These are phyloP conservation scores for Gila robusta DNA, from an alignment of 2,797 vertebrate species.

Conservation along the genomic window DNA sequence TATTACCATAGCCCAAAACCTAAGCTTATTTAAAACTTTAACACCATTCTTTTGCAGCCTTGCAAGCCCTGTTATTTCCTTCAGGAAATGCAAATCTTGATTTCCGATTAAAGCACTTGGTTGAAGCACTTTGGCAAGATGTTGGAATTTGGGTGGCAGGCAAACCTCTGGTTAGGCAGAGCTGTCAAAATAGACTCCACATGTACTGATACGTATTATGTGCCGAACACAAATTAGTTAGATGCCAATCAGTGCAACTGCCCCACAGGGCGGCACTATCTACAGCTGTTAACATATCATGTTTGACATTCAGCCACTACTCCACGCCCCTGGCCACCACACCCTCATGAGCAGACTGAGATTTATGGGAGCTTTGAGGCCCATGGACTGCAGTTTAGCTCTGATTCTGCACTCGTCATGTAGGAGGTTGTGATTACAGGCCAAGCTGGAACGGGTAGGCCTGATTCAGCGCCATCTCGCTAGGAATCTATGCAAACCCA, in stretches of 20 bases:
- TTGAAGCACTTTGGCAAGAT: not conserved
- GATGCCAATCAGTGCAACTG: conserved; percentile 76
- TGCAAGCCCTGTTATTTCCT: not conserved
- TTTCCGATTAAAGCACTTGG: not conserved
- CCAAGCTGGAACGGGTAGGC: conserved; percentile 50
- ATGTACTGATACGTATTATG: conserved; percentile 27
- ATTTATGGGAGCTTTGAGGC: conserved; percentile 58
- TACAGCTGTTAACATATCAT: conserved; percentile 81
- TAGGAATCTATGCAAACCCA: conserved; percentile 41
- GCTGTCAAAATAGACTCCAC: conserved; percentile 26
- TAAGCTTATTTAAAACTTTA: not conserved
- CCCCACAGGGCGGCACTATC: conserved; percentile 69
- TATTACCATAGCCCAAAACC: not conserved
- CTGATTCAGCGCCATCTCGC: conserved; percentile 46
- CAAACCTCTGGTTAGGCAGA: conserved; percentile 2
- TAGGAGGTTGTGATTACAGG: conserved; percentile 51
- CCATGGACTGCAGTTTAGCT: conserved; percentile 41
- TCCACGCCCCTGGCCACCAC: conserved; percentile 60
- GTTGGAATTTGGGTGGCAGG: conserved; percentile 11
- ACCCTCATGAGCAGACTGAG: conserved; percentile 42
- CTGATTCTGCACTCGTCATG: conserved; percentile 38
- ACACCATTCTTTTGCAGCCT: not conserved
- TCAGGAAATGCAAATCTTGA: conserved; percentile 1
- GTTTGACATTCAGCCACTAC: conserved; percentile 75
- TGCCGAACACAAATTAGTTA: conserved; percentile 71